Percentiles rank a stretch among this genome's conserved stretches.
These are phyloP conservation scores for Brenthis daphne DNA, from an alignment of 2,888 invertebrate genomes.

Conservation along the genomic window DNA sequence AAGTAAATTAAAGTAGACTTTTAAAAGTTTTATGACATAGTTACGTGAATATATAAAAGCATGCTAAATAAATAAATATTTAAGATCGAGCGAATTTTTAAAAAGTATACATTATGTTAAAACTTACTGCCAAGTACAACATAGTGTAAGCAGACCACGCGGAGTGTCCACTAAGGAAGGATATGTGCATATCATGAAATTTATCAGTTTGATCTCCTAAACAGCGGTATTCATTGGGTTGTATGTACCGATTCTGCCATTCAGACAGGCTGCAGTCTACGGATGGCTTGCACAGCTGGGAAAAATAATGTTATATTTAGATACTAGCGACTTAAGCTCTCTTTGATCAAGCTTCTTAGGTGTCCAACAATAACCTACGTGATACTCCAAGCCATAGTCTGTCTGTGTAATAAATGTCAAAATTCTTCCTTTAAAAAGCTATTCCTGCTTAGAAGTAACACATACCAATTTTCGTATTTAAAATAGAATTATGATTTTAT, in stretches of 20 bases:
- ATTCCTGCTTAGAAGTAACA: too few relatives aligned
- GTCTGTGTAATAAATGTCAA: too few relatives aligned
- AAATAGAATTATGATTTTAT: too few relatives aligned
- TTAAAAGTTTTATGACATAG: too few relatives aligned
- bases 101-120: conserved; percentile 8
- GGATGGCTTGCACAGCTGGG: conserved; percentile 90
- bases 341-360: not conserved
- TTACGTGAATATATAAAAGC: too few relatives aligned
- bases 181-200: conserved; percentile 88
- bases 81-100: too few relatives aligned
- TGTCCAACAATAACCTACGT: too few relatives aligned
- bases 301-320: conserved; percentile 21
- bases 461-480: too few relatives aligned
- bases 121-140: conserved; percentile 91
- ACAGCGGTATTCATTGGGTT: conserved; percentile 85
- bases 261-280: conserved; percentile 82
- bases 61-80: too few relatives aligned
- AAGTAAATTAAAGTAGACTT: too few relatives aligned
- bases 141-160: conserved; percentile 92
- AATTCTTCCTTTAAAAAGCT: too few relatives aligned
- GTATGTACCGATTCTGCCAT: conserved; percentile 85
- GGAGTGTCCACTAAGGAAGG: conserved; percentile 95
- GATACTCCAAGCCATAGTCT: too few relatives aligned
- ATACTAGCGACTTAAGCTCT: not conserved
- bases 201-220: conserved; percentile 64